Percentiles rank a stretch among this genome's conserved stretches.
Conservation (phyloP, 2,888 invertebrate species). For the Himalopsyche japonica region DNA sequence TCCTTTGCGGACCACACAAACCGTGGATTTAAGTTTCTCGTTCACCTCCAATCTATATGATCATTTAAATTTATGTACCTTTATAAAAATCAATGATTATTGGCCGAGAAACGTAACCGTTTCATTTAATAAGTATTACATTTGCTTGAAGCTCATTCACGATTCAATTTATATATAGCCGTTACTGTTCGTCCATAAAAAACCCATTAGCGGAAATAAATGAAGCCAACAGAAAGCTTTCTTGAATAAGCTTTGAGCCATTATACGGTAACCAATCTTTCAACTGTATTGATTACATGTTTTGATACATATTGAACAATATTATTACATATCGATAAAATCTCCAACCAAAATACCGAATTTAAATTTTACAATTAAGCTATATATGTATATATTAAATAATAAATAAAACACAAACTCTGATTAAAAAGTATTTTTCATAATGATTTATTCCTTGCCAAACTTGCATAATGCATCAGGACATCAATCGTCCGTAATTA, state of each 20-base stretch:
- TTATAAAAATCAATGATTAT: not conserved
- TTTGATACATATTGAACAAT: too few relatives aligned
- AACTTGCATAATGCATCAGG: too few relatives aligned
- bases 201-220: slow-evolving; percentile 25
- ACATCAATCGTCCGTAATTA: too few relatives aligned
- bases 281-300: too few relatives aligned
- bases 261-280: not conserved
- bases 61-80: not conserved
- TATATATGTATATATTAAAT: too few relatives aligned
- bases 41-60: not conserved
- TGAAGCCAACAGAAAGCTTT: slow-evolving; percentile 2
- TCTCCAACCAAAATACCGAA: too few relatives aligned
- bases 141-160: slow-evolving; percentile 21
- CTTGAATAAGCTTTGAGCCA: not conserved
- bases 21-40: not conserved
- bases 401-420: too few relatives aligned
- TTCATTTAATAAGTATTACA: slow-evolving; percentile 1
- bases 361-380: too few relatives aligned
- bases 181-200: slow-evolving; percentile 19
- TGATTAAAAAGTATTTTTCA: too few relatives aligned
- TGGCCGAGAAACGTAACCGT: not conserved
- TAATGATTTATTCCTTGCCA: too few relatives aligned
- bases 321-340: too few relatives aligned
- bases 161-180: slow-evolving; percentile 21
- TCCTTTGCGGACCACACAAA: not conserved